Evolutionary conservation across 2,888 invertebrate genomes (phyloP).

Genomic region (Heliconius hortense): DNA sequence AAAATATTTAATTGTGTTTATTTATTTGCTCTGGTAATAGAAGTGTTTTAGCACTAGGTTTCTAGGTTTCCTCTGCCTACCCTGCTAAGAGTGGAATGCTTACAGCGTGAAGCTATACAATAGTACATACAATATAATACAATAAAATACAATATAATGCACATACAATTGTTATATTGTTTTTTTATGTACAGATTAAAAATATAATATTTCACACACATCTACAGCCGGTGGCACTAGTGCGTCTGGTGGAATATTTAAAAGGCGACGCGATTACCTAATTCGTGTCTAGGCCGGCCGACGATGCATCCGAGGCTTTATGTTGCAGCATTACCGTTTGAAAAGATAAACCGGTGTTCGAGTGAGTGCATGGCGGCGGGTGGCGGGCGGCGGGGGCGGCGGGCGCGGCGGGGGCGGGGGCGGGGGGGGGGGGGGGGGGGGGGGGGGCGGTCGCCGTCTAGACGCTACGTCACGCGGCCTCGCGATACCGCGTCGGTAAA

Average conservation of each 20-base stretch:
- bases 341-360: slow-evolving; percentile 78
- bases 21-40: no score
- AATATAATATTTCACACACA: not conserved
- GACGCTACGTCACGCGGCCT: slow-evolving; percentile 84
- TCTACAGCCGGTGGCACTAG: not conserved
- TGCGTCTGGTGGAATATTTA: slow-evolving; percentile 26
- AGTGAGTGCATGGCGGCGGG: slow-evolving; percentile 70
- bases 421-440: slow-evolving; percentile 53
- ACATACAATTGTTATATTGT: not conserved
- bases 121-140: no score
- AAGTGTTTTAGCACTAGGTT: no score
- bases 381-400: slow-evolving; percentile 55
- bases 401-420: slow-evolving; percentile 52
- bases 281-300: slow-evolving; percentile 44
- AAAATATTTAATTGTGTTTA: no score
- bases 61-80: no score
- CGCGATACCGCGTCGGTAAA: slow-evolving; percentile 83
- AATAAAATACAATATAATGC: no score
- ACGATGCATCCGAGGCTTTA: slow-evolving; percentile 50
- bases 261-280: slow-evolving; percentile 37
- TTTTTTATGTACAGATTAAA: not conserved
- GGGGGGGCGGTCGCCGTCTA: slow-evolving; percentile 67
- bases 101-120: no score
- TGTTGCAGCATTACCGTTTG: slow-evolving; percentile 75
- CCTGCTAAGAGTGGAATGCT: no score